Evolutionary conservation across 37 sponge, comb jelly and placozoan genomes (phyloP).

Genomic region (Tethya wilhelma): DNA sequence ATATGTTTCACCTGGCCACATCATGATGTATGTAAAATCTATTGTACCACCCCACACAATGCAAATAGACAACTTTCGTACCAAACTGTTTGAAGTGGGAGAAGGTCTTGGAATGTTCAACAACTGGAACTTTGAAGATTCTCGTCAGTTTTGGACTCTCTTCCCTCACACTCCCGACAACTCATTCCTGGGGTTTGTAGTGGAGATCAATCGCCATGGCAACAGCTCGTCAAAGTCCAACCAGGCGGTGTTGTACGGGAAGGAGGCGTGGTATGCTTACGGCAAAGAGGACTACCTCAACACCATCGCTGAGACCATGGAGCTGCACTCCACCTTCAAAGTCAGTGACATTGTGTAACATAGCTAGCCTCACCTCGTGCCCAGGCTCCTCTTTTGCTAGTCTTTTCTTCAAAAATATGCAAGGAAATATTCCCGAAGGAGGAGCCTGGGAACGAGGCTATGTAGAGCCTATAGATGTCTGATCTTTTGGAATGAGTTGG

Average conservation of each 20-base stretch:
- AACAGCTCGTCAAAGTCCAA: conserved; percentile 10
- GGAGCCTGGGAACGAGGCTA: no score
- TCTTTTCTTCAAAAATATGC: no score
- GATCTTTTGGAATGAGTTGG: no score
- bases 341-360: no score
- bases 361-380: neutral
- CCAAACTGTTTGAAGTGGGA: conserved; percentile 16
- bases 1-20: neutral
- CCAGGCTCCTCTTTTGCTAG: no score
- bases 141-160: conserved; percentile 77
- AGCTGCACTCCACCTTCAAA: conserved; percentile 72
- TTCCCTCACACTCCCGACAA: conserved; percentile 90
- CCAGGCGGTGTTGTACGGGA: conserved; percentile 79
- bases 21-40: no score
- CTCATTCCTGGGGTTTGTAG: conserved; percentile 73
- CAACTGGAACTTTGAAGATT: conserved; percentile 71
- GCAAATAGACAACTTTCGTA: conserved; percentile 55
- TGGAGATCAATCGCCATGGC: conserved; percentile 20
- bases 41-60: no score
- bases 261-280: conserved; percentile 42
- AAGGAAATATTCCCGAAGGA: no score
- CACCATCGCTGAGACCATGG: conserved; percentile 48
- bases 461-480: no score
- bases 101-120: conserved; percentile 16
- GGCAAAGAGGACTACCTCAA: conserved; percentile 49